These are phyloP conservation scores for Lamprologus callipterus DNA, from an alignment of 2,113 vertebrate genomes.

Conservation along the genomic window DNA sequence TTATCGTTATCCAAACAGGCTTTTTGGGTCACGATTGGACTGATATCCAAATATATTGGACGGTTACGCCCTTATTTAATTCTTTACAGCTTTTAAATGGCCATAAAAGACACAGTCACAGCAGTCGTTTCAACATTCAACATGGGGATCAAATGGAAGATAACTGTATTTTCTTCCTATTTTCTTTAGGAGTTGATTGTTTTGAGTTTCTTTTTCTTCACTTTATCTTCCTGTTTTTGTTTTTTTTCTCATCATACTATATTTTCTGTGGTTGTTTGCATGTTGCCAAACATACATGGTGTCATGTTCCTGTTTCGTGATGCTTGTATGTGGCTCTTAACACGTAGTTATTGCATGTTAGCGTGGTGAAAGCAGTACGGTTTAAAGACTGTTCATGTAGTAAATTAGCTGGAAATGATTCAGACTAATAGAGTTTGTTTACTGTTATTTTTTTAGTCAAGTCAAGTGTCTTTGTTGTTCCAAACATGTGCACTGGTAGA, in stretches of 20 bases:
- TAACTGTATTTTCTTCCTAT: rapidly evolving
- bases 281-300: rapidly evolving
- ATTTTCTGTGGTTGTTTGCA: rapidly evolving
- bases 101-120: neutral
- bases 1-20: neutral
- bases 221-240: neutral
- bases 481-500: rapidly evolving
- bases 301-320: neutral
- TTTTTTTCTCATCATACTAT: neutral
- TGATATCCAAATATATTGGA: neutral
- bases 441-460: neutral
- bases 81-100: neutral
- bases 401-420: neutral
- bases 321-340: neutral
- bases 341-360: rapidly evolving
- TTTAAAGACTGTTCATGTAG: neutral
- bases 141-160: rapidly evolving
- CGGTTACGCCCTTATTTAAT: neutral
- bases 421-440: neutral
- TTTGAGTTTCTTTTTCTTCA: neutral
- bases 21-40: neutral
- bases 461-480: rapidly evolving
- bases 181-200: neutral
- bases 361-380: rapidly evolving
- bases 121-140: neutral